These are phyloP conservation scores for Ditylenchus dipsaci DNA, from an alignment of 1,140 invertebrate genomes.

Conservation along the genomic window DNA sequence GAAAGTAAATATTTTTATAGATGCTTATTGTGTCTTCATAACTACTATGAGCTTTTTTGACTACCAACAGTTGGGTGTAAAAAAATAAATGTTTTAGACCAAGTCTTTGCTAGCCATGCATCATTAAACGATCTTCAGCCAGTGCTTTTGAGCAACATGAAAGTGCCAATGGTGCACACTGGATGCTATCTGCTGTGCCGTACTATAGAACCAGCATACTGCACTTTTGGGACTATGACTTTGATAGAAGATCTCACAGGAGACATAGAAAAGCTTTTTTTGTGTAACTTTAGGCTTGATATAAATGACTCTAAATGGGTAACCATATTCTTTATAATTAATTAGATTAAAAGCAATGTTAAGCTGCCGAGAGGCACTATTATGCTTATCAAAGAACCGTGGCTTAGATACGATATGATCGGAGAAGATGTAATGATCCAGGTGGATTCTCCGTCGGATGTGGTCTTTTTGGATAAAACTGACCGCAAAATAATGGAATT, in stretches of 20 bases:
- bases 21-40: too few species aligned
- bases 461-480: not conserved
- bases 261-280: conserved; percentile 7
- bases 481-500: not conserved
- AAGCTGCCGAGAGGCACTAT: conserved; percentile 10
- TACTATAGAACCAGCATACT: not conserved
- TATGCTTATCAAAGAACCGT: conserved; percentile 17
- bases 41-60: too few species aligned
- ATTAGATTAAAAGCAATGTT: too few species aligned
- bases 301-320: conserved; percentile 1
- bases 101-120: too few species aligned
- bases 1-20: too few species aligned
- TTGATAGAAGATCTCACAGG: conserved; percentile 13
- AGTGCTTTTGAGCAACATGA: not conserved
- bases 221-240: not conserved
- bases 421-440: conserved; percentile 8
- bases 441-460: conserved; percentile 9
- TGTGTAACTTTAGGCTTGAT: conserved; percentile 11
- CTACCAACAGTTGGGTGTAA: too few species aligned
- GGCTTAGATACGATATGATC: not conserved
- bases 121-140: too few species aligned
- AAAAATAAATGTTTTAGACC: too few species aligned
- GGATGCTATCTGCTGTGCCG: not conserved
- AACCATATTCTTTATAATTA: too few species aligned
- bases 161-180: not conserved